A percentile compares a stretch with the other conserved stretches of the same genome.
Evolutionary conservation across 2,113 vertebrate genomes (phyloP).

Genomic region (Brachyistius frenatus): DNA sequence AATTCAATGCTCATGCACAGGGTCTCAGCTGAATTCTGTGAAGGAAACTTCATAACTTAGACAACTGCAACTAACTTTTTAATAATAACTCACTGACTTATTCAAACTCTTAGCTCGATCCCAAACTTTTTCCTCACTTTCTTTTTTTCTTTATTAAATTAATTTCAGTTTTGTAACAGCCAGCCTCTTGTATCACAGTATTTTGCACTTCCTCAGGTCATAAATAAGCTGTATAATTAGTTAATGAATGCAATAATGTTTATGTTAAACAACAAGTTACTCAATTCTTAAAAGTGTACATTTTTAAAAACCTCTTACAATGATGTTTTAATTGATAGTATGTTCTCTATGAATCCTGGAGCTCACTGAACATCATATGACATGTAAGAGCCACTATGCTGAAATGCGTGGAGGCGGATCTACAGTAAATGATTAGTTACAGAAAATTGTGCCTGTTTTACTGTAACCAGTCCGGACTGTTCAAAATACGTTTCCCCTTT

Average conservation of each 20-base stretch:
- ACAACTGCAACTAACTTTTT: slow-evolving; percentile 50
- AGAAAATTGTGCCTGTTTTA: neutral
- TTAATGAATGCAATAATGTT: slow-evolving; percentile 22
- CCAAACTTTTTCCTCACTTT: neutral
- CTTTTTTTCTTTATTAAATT: neutral
- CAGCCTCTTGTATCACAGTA: slow-evolving; percentile 35
- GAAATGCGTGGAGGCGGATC: neutral
- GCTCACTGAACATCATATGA: slow-evolving; percentile 10
- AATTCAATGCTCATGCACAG: slow-evolving; percentile 17
- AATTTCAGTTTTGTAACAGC: slow-evolving; percentile 42
- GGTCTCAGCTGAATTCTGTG: neutral
- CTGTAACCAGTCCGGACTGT: slow-evolving; percentile 6
- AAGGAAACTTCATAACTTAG: slow-evolving; percentile 9
- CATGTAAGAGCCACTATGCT: slow-evolving; percentile 22
- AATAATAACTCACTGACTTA: slow-evolving; percentile 34
- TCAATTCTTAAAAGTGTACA: neutral
- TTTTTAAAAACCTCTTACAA: neutral
- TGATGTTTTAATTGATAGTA: neutral
- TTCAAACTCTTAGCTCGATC: slow-evolving; percentile 13
- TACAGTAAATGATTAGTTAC: neutral
- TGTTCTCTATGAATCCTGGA: slow-evolving; percentile 10
- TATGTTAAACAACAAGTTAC: slow-evolving; percentile 10
- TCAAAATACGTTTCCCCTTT: neutral
- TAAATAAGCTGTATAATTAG: slow-evolving; percentile 35
- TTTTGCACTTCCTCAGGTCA: slow-evolving; percentile 49